Base-by-base conservation (phyloP, 2,888 invertebrate species). In the Cephus runcator region DNA sequence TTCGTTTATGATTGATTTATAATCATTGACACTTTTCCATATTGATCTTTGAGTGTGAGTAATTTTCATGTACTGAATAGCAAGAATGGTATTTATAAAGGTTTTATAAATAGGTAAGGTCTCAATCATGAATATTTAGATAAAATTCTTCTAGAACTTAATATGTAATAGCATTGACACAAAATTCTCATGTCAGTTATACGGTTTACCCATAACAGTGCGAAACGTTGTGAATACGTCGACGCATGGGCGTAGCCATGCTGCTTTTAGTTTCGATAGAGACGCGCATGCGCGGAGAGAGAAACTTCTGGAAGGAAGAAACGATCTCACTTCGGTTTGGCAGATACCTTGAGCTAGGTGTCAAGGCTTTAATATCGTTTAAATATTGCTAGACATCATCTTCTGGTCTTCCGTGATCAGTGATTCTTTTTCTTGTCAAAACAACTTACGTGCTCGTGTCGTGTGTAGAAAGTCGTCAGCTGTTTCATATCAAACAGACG, bases 271-370 rank as follows among this genome's bases (percentile, higher is more conserved):
- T 56, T 56, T 9, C 23, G 56, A 56, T 69, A n/a, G 33, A 34
- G 1, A 34, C 3, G 71, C 81, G 81, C 81, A 81, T 78, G 79
- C 79, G 81, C 75, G 12, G 69, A 40, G 31, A 74, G 74, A 78
- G 79, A 74, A 77, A 77, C 75, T 79, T 79, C 79, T 76, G 69
- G 79, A 79, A 78, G 73, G 56, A 56, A 56, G 56, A 56, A 56
- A 56, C 56, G 56, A 2, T 23, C 56, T 56, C 56, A 56, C 56
- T 56, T 56, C 56, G 56, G 56, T 56, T 56, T 56, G 9, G 56
- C 23, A 56, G 56, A 56, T 56, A 56, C 23, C 9, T 56, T 56
- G 6, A 2, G 56, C 23, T 23, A 23, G 56, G 9, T 56, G 23
- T 23, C 56, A 56, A 56, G 56, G 23, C 6, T 56, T 23, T 23